Base-by-base conservation (phyloP, 2,797 vertebrate species). In the Arctocebus calabarensis region DNA sequence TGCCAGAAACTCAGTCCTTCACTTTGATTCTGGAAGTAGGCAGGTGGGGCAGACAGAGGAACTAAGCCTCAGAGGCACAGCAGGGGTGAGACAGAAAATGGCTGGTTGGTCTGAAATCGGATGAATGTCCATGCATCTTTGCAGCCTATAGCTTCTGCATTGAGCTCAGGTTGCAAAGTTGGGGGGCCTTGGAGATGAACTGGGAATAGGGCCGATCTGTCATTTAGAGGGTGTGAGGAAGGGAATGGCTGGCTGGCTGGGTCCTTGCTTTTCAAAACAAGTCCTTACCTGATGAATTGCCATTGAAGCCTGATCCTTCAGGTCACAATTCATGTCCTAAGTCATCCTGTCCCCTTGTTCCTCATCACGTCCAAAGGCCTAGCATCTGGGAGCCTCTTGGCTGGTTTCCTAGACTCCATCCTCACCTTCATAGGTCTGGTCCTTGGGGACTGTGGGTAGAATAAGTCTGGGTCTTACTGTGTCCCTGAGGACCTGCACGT, bases 91-190 rank as follows among this genome's bases (percentile, higher is more conserved):
- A n/a, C 55, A 45, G 55, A 78, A 79, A 48, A 25, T n/a, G 37
- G 43, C 71, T 4, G 34, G 23, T n/a, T 22, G 66, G 37, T 2
- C 19, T 6, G 81, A 66, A 68, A 19, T 17, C 7, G 62, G 32
- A 37, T 5, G 57, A 52, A 16, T 12, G 8, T 64, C 64, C 3
- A 0, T 29, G 17, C 6, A 2, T 75, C 7, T 0, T 23, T 29
- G 3, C 2, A 25, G 68, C 45, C 68, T 77, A 45, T 16, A n/a
- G n/a, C 25, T 68, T 43, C 13, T 37, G n/a, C 14, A 3, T 27
- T 34, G 77, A 20, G 23, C 37, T n/a, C 5, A 4, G 19, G 25
- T 19, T 74, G 70, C 25, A 20, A 43, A 73, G 25, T 73, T 7
- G 34, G 68, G 59, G 59, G 13, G 29, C 29, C 14, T 29, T n/a